These are phyloP conservation scores for Cercopithecus mona DNA, from an alignment of 2,113 vertebrate genomes.

Conservation along the genomic window DNA sequence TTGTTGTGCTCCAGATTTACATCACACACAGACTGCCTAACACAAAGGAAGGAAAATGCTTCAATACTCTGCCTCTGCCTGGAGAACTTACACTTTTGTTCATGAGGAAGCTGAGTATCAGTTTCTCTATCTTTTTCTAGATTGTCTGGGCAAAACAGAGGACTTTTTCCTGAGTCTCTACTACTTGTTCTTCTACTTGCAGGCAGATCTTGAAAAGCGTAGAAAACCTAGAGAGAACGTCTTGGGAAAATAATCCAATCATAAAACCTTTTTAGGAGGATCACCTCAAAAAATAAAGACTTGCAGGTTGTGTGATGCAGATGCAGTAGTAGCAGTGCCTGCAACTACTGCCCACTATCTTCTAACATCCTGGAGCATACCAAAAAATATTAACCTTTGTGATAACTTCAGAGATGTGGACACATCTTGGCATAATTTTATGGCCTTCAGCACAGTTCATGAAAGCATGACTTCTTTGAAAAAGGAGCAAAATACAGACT, in stretches of 20 bases:
- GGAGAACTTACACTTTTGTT: neutral
- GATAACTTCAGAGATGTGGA: neutral
- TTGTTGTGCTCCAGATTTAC: neutral
- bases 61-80: no score
- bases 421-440: neutral
- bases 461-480: neutral
- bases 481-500: neutral
- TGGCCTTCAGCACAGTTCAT: neutral
- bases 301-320: neutral
- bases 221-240: neutral
- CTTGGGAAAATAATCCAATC: neutral
- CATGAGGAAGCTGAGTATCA: neutral
- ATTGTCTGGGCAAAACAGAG: neutral
- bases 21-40: no score
- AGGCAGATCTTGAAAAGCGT: neutral
- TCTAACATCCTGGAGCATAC: neutral
- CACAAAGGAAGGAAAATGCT: neutral
- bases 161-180: neutral
- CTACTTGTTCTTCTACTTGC: neutral
- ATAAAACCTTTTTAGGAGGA: neutral
- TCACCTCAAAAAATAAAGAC: neutral
- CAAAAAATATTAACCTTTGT: neutral
- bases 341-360: neutral
- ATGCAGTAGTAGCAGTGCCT: neutral
- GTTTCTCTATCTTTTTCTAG: neutral